phyloP scores from a whole-genome alignment of 1,140 invertebrate species.

The Myzus persicae region DNA sequence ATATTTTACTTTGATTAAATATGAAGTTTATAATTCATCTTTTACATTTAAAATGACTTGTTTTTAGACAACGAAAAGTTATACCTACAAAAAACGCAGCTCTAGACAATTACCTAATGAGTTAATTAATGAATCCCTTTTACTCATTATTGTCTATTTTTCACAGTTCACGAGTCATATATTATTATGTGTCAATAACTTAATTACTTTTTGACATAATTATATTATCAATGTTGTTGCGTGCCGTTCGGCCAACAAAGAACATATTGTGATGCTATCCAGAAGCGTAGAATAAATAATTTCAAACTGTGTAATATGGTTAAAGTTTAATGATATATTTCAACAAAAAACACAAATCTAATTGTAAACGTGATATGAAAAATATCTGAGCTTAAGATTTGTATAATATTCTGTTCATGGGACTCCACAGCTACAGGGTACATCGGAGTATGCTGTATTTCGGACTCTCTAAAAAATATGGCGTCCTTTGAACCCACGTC shows the following conservation, averaged over 20 bases:
- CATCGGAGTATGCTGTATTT: background rate
- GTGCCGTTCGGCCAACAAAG: no score
- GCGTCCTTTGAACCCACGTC: fast-evolving
- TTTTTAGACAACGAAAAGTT: background rate
- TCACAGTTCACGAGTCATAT: no score
- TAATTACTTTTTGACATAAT: background rate
- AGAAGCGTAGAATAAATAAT: background rate
- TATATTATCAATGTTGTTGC: background rate
- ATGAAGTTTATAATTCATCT: background rate
- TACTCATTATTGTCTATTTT: no score
- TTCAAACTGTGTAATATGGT: background rate
- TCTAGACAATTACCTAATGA: background rate
- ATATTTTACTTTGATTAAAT: no score
- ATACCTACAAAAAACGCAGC: no score
- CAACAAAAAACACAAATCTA: background rate
- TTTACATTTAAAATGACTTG: background rate
- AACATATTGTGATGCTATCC: no score
- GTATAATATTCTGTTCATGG: background rate
- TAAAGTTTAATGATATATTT: background rate
- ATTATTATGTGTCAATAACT: background rate
- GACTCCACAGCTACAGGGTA: background rate
- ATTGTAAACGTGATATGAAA: background rate
- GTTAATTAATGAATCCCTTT: no score
- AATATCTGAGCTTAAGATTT: background rate
- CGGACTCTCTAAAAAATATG: no score